phyloP scores from a whole-genome alignment of 2,888 invertebrate genomes.

The Baccha elongata region DNA sequence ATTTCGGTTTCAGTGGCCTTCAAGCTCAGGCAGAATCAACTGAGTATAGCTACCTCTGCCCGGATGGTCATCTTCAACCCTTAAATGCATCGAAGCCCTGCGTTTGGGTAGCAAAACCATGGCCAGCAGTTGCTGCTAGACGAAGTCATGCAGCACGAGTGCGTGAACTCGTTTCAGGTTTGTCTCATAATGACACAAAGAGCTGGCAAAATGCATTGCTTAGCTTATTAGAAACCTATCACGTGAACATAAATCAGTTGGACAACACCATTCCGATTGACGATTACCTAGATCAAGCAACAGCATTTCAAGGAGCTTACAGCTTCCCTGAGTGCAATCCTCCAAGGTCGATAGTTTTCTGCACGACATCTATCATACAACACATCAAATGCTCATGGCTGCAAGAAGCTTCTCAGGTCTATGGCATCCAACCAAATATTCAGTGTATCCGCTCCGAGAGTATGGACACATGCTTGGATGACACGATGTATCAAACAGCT shows the following conservation, averaged over 20 bases:
- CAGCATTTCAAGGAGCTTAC: conserved; percentile 86
- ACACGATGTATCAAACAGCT: conserved; percentile 85
- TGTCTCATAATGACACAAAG: conserved; percentile 80
- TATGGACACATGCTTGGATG: conserved; percentile 87
- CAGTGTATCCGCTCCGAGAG: conserved; percentile 87
- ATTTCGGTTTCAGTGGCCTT: conserved; percentile 85
- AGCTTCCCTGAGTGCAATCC: conserved; percentile 88
- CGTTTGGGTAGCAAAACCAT: conserved; percentile 90
- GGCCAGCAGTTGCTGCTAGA: conserved; percentile 88
- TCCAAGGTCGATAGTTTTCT: conserved; percentile 86
- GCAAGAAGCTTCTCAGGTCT: conserved; percentile 88
- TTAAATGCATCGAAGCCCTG: conserved; percentile 86
- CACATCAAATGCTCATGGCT: conserved; percentile 91
- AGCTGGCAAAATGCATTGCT: conserved; percentile 85
- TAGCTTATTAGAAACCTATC: conserved; percentile 85
- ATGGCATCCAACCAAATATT: conserved; percentile 90
- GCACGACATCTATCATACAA: conserved; percentile 88
- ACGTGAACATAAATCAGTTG: conserved; percentile 83
- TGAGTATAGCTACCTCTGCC: conserved; percentile 89
- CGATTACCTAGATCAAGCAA: conserved; percentile 86
- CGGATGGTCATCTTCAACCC: conserved; percentile 87
- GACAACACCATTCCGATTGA: conserved; percentile 86
- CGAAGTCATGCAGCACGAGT: conserved; percentile 83
- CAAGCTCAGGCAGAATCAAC: conserved; percentile 80
- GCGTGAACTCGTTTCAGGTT: conserved; percentile 82